Conservation (phyloP, 2,113 vertebrate species). For the Tautogolabrus adspersus region DNA sequence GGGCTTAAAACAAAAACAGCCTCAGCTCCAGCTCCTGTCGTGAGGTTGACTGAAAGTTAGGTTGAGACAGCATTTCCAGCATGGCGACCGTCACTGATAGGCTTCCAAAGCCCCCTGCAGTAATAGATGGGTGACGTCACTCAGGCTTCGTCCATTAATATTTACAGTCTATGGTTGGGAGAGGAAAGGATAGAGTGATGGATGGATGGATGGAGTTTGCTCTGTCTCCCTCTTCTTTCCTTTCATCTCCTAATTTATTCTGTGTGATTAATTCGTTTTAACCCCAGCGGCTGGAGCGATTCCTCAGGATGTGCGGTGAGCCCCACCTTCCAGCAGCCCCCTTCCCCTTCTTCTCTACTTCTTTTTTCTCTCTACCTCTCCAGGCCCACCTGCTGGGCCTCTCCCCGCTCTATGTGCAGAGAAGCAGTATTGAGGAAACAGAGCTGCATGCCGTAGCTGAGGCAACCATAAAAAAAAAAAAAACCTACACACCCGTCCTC, state of each 20-base stretch:
- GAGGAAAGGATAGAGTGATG: conserved; percentile 10
- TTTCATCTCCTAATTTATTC: conserved; percentile 84
- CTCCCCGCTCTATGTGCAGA: conserved; percentile 38
- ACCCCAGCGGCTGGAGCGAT: conserved; percentile 73
- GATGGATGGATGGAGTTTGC: conserved; percentile 31
- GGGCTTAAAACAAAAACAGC: too few species aligned
- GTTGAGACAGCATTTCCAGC: too few species aligned
- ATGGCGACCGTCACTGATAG: too few species aligned
- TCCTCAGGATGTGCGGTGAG: conserved; percentile 52
- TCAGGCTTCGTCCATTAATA: not conserved
- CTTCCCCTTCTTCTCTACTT: conserved; percentile 10
- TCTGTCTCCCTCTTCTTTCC: conserved; percentile 41
- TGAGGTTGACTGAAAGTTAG: too few species aligned
- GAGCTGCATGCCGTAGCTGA: conserved; percentile 62
- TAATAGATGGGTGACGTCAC: too few species aligned
- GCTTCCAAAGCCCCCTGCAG: too few species aligned
- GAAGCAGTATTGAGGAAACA: conserved; percentile 23
- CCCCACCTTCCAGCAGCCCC: conserved; percentile 54
- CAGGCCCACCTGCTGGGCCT: conserved; percentile 77
- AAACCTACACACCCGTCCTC: not conserved
- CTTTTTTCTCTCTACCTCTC: conserved; percentile 40
- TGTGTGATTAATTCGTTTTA: conserved; percentile 79
- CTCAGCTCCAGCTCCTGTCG: too few species aligned
- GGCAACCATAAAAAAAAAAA: conserved; percentile 42
- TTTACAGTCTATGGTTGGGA: not conserved